phyloP scores from a whole-genome alignment of 2,888 invertebrate species.

The Empis stercorea region DNA sequence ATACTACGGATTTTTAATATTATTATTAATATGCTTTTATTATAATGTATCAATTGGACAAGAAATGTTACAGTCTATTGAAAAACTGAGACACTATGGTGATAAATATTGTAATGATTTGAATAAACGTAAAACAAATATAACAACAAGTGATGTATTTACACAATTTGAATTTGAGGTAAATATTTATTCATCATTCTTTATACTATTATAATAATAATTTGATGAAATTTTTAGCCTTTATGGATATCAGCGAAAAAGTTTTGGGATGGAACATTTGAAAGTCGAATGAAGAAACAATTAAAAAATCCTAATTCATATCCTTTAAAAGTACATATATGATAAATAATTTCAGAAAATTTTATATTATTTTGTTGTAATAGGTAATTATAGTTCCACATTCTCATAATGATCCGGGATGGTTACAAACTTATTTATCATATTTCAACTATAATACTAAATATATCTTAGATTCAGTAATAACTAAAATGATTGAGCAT shows the following conservation, averaged over 20 bases:
- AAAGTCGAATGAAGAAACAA: slow-evolving; percentile 63
- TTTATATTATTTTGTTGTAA: slow-evolving; percentile 26
- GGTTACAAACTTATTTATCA: slow-evolving; percentile 90
- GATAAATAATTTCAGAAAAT: too few species aligned
- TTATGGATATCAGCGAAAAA: slow-evolving; percentile 79
- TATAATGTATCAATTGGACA: too few species aligned
- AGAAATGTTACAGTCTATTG: too few species aligned
- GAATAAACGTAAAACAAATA: slow-evolving; percentile 42
- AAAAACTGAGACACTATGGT: too few species aligned
- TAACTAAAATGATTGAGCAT: slow-evolving; percentile 62
- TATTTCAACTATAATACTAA: slow-evolving; percentile 87
- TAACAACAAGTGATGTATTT: slow-evolving; percentile 61
- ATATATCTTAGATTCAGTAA: slow-evolving; percentile 69
- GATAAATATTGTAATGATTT: too few species aligned
- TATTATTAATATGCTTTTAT: too few species aligned
- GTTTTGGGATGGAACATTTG: slow-evolving; percentile 82
- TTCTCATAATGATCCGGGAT: slow-evolving; percentile 96
- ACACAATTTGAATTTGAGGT: slow-evolving; percentile 75
- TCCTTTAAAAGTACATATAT: slow-evolving; percentile 56
- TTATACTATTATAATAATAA: too few species aligned
- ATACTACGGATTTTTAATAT: too few species aligned
- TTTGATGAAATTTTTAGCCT: slow-evolving; percentile 45
- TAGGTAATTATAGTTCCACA: slow-evolving; percentile 86
- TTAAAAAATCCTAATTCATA: slow-evolving; percentile 60
- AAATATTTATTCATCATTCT: slow-evolving; percentile 14